Conservation (phyloP, 2,888 invertebrate genomes). For the Ypsolopha sequella region DNA sequence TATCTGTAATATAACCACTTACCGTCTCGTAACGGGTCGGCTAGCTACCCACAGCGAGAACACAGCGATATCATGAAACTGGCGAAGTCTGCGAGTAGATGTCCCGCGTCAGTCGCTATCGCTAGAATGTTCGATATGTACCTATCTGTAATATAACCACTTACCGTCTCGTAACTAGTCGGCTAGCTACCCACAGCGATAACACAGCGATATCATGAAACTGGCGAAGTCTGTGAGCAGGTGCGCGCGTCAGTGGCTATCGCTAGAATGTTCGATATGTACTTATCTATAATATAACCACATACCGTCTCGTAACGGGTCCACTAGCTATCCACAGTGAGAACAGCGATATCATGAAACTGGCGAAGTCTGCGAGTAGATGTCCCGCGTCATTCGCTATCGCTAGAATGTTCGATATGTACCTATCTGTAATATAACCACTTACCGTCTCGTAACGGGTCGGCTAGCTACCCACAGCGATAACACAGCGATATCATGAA, state of each 20-base stretch:
- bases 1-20: slow-evolving; percentile 52
- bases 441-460: slow-evolving; percentile 79
- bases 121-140: too few relatives aligned
- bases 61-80: too few relatives aligned
- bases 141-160: slow-evolving; percentile 70
- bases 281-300: slow-evolving; percentile 63
- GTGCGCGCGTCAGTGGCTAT: slow-evolving; percentile 97
- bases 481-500: too few relatives aligned
- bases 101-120: too few relatives aligned
- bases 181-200: slow-evolving; percentile 87
- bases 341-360: too few relatives aligned
- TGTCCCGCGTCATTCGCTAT: too few relatives aligned
- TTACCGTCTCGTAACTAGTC: slow-evolving; percentile 82
- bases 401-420: too few relatives aligned
- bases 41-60: slow-evolving; percentile 91
- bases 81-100: too few relatives aligned
- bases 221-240: slow-evolving; percentile 97
- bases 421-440: background rate
- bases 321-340: slow-evolving; percentile 88
- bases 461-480: slow-evolving; percentile 88
- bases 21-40: slow-evolving; percentile 83
- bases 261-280: slow-evolving; percentile 74
- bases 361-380: too few relatives aligned
- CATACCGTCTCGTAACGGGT: slow-evolving; percentile 79
- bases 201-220: slow-evolving; percentile 99